Base-by-base conservation (phyloP, 2,888 invertebrate species). In the Liodrosophila aerea region DNA sequence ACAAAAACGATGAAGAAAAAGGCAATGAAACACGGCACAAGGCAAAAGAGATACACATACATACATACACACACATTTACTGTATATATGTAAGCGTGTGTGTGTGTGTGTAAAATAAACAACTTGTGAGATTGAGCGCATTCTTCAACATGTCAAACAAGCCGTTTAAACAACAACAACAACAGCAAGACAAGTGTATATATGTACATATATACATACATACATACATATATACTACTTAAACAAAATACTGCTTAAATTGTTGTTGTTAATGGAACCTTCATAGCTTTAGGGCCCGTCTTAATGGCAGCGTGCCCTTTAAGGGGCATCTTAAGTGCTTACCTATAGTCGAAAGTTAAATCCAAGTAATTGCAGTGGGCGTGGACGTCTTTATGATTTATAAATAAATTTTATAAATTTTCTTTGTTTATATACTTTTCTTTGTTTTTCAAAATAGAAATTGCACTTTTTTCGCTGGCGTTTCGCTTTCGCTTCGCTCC, bases 401-500 rank as follows among this genome's bases (percentile, higher is more conserved):
- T 53, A 43, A 39, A 41, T 44, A 7, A 37, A 54, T 30, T 29
- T 39, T 31, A 50, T 64, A 15, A 15, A 39, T 16, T 51, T 44
- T 46, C 30, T 27, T 58, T 40, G 18, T 7, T 33, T 51, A 37
- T 18, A 8, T 45, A 7, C 31, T 46, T 39, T 46, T 54, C 39
- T 40, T 31, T 54, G 46, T 54, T 40, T 22, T 37, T 15, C 7
- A 62, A 69, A 64, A 60, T 71, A 64, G 62, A 82, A 83, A 82
- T 62, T 83, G 81, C 74, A 83, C 73, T 76, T 74, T 63, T 30
- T 30, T 9, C 41, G 18, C 54, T 63, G 44, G 59, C 49, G 68
- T 64, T 67, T 66, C 61, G 60, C 64, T 80, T 73, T 66, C 60
- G 58, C 68, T 72, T 16, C 18, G 44, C 43, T 47, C 31, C 31